Percentiles rank a stretch among this genome's conserved stretches.
These are phyloP conservation scores for Drosophila cardini DNA, from an alignment of 1,140 invertebrate species.

Conservation along the genomic window DNA sequence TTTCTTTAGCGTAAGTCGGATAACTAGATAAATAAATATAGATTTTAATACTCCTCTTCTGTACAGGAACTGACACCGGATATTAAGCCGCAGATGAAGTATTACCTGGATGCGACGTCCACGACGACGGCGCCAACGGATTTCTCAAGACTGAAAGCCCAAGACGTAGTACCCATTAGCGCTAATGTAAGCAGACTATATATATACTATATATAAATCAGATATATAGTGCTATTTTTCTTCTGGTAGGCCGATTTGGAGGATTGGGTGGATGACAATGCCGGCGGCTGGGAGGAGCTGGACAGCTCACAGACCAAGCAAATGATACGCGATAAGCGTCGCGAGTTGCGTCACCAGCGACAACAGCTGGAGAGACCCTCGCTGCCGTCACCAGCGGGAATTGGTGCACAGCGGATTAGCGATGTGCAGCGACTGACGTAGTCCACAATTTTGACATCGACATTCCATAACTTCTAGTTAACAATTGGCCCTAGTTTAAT, in stretches of 20 bases:
- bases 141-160: conserved; percentile 81
- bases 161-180: conserved; percentile 75
- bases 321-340: conserved; percentile 80
- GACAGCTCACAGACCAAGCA: conserved; percentile 82
- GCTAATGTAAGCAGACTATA: conserved; percentile 58
- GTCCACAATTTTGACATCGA: conserved; percentile 21
- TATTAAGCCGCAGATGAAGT: conserved; percentile 80
- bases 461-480: conserved; percentile 31
- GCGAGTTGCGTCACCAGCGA: conserved; percentile 77
- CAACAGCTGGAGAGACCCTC: conserved; percentile 44
- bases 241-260: conserved; percentile 76
- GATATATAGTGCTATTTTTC: background rate
- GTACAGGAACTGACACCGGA: conserved; percentile 77
- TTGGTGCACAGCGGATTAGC: conserved; percentile 70
- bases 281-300: conserved; percentile 83
- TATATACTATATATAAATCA: background rate
- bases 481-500: conserved; percentile 47
- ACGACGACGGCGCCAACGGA: conserved; percentile 31
- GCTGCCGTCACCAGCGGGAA: conserved; percentile 35
- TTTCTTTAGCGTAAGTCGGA: conserved; percentile 76
- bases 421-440: conserved; percentile 63
- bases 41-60: background rate
- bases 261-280: conserved; percentile 82
- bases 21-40: background rate
- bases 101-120: conserved; percentile 58